Evolutionary conservation across 2,797 vertebrate species (phyloP).

Genomic region (Spheniscus humboldti): DNA sequence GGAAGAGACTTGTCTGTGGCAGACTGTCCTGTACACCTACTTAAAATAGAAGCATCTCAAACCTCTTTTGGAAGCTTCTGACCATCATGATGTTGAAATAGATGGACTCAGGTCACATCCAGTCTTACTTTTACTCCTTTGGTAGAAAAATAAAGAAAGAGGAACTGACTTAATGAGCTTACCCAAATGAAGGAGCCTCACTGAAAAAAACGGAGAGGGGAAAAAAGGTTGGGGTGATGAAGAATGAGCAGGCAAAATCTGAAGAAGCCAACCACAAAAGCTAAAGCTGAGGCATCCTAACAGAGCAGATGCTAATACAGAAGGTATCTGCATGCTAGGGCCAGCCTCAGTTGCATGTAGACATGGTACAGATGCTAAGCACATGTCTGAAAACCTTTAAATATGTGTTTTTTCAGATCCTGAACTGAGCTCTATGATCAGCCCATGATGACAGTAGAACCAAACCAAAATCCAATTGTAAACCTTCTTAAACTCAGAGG

Average conservation of each 20-base stretch:
- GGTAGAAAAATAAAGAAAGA: neutral
- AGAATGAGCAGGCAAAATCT: neutral
- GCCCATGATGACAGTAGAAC: neutral
- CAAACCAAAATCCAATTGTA: neutral
- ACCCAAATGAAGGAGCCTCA: neutral
- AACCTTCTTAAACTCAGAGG: neutral
- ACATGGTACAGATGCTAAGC: neutral
- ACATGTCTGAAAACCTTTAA: neutral
- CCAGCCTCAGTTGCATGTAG: fast-evolving
- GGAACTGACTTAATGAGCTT: neutral
- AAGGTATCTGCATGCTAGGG: neutral
- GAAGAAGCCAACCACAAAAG: neutral
- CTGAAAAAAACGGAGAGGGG: neutral
- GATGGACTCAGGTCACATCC: neutral
- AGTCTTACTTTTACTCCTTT: neutral
- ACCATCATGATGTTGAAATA: neutral
- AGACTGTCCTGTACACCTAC: neutral
- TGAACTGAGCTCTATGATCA: neutral
- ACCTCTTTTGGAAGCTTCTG: neutral
- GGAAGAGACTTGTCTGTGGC: neutral
- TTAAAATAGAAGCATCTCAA: neutral
- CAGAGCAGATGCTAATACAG: neutral
- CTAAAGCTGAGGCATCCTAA: neutral
- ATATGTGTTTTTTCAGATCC: neutral
- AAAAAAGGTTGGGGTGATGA: neutral